These are phyloP conservation scores for Lanius collurio DNA, from an alignment of 2,113 vertebrate species.

Conservation along the genomic window DNA sequence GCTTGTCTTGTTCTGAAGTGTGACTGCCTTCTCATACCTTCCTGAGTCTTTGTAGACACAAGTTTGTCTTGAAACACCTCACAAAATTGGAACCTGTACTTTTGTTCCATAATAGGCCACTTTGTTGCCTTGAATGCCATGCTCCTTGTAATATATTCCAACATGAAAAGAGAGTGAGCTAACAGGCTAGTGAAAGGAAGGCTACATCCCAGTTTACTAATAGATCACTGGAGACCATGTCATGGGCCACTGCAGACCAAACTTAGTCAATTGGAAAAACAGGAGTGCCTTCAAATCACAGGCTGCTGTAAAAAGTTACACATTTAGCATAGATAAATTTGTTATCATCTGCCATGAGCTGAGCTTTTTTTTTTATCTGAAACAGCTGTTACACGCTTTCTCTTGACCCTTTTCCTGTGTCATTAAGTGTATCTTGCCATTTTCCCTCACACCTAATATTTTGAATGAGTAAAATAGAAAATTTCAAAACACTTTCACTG, in stretches of 20 bases:
- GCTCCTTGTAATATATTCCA: constrained; percentile 79
- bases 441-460: background rate
- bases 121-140: constrained; percentile 72
- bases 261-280: constrained; percentile 71
- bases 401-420: constrained; percentile 22
- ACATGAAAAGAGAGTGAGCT: constrained; percentile 65
- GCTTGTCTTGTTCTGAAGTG: constrained; percentile 85
- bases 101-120: constrained; percentile 75
- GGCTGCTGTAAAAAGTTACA: constrained; percentile 37
- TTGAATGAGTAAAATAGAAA: constrained; percentile 11
- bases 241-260: constrained; percentile 67
- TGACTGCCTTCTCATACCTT: constrained; percentile 81
- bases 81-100: constrained; percentile 79
- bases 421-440: constrained; percentile 2
- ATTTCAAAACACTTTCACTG: background rate
- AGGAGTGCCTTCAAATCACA: constrained; percentile 54
- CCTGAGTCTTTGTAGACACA: constrained; percentile 75
- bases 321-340: constrained; percentile 69
- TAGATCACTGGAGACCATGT: constrained; percentile 82
- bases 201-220: constrained; percentile 82
- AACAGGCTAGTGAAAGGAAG: constrained; percentile 74
- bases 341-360: constrained; percentile 62
- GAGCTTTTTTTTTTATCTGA: background rate
- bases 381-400: background rate
- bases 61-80: constrained; percentile 81